Percentiles rank a stretch among this genome's conserved stretches.
phyloP scores from a whole-genome alignment of 2,797 vertebrate species.

The Nannoperca obscura region DNA sequence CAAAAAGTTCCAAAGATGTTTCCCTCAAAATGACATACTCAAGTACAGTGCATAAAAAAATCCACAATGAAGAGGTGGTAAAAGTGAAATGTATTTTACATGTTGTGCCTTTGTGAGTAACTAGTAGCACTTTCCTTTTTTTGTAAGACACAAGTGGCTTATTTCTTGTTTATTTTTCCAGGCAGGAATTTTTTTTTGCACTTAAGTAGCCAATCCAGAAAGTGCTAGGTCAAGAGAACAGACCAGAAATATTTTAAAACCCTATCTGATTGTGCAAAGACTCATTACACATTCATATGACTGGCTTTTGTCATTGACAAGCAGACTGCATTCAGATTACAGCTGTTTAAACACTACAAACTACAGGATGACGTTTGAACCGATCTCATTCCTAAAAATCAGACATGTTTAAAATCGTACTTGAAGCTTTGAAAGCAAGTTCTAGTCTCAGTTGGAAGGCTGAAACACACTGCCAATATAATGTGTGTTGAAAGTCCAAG shows the following conservation, averaged over 20 bases:
- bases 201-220: not conserved
- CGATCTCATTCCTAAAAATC: not conserved
- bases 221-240: not conserved
- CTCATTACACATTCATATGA: not conserved
- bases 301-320: not conserved
- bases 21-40: constrained; percentile 13
- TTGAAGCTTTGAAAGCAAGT: constrained; percentile 10
- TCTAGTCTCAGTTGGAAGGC: constrained; percentile 19
- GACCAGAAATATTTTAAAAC: not conserved
- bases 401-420: constrained; percentile 27
- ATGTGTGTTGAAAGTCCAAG: constrained; percentile 38
- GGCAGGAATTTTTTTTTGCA: not conserved
- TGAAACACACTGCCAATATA: constrained; percentile 4
- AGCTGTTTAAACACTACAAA: constrained; percentile 11
- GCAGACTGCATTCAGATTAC: constrained; percentile 16
- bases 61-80: not conserved
- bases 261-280: not conserved
- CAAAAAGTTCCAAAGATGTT: constrained; percentile 24
- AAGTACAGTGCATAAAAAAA: constrained; percentile 4
- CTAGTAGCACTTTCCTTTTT: not conserved
- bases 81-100: constrained; percentile 11
- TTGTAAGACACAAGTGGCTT: not conserved
- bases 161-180: not conserved
- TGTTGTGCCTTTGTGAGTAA: constrained; percentile 17
- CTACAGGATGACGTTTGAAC: constrained; percentile 14